phyloP scores from a whole-genome alignment of 2,113 vertebrate species.

The Falcunculus frontatus region DNA sequence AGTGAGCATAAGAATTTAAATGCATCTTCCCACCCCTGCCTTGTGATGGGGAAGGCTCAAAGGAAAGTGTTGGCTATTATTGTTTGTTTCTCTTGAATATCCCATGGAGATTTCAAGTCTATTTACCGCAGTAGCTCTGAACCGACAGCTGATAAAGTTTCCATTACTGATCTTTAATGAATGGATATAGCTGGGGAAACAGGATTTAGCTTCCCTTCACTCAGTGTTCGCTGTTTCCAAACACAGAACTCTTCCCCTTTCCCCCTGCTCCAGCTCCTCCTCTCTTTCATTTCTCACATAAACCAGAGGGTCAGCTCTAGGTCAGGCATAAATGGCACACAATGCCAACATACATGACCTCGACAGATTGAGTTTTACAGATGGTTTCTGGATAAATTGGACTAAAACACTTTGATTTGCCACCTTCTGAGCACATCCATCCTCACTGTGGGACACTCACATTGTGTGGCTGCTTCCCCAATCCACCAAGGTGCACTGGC shows the following conservation, averaged over 20 bases:
- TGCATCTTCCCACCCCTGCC: background rate
- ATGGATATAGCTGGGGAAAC: background rate
- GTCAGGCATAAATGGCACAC: background rate
- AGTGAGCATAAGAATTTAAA: background rate
- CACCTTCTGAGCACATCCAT: background rate
- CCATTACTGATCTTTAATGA: background rate
- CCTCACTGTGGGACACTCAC: background rate
- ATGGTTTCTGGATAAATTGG: constrained; percentile 32
- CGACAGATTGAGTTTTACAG: background rate
- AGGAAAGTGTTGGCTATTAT: background rate
- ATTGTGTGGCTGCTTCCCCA: background rate
- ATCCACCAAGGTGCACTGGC: background rate
- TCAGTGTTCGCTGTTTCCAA: background rate
- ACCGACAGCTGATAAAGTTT: background rate
- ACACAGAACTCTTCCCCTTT: background rate
- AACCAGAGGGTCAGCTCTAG: background rate
- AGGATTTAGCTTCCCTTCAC: background rate
- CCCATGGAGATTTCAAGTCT: background rate
- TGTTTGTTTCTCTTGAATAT: background rate
- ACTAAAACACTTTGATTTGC: constrained; percentile 42
- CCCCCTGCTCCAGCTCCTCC: background rate
- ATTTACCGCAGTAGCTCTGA: constrained; percentile 5
- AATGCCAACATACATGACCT: background rate
- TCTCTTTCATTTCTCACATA: background rate
- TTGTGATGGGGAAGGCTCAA: background rate